phyloP scores from a whole-genome alignment of 2,888 invertebrate species.

The Catotricha subobsoleta region DNA sequence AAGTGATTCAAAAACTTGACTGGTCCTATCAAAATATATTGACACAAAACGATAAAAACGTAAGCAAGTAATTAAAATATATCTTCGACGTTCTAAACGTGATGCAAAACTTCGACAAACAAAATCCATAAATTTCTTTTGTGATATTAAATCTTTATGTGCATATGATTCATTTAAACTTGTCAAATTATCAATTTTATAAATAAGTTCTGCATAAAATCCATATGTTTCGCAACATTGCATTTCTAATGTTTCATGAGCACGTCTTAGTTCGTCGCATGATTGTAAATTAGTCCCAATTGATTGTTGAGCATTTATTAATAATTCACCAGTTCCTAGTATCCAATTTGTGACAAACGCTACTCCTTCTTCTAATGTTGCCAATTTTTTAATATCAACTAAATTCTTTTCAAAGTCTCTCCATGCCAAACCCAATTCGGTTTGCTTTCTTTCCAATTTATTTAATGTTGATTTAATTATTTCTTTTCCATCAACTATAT shows the following conservation, averaged over 20 bases:
- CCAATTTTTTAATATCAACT: conserved; percentile 40
- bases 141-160: conserved; percentile 46
- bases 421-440: conserved; percentile 41
- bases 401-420: conserved; percentile 38
- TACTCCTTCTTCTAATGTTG: conserved; percentile 41
- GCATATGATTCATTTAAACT: conserved; percentile 27
- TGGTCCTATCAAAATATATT: conserved; percentile 50
- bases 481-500: conserved; percentile 39
- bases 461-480: conserved; percentile 37
- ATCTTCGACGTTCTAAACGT: conserved; percentile 51
- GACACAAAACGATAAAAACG: conserved; percentile 57
- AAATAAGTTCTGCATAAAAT: conserved; percentile 56
- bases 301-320: conserved; percentile 48
- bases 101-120: conserved; percentile 60
- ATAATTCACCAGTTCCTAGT: conserved; percentile 52
- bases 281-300: conserved; percentile 53
- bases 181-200: conserved; percentile 40
- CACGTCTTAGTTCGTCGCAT: conserved; percentile 52
- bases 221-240: conserved; percentile 65
- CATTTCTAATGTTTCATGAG: conserved; percentile 56
- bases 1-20: conserved; percentile 46
- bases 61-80: conserved; percentile 53
- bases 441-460: conserved; percentile 39
- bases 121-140: conserved; percentile 66
- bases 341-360: conserved; percentile 63